Evolutionary conservation across 2,888 invertebrate species (phyloP), one percentile per base, ranked within the genome.

Genomic region (Argyresthia albistria): DNA sequence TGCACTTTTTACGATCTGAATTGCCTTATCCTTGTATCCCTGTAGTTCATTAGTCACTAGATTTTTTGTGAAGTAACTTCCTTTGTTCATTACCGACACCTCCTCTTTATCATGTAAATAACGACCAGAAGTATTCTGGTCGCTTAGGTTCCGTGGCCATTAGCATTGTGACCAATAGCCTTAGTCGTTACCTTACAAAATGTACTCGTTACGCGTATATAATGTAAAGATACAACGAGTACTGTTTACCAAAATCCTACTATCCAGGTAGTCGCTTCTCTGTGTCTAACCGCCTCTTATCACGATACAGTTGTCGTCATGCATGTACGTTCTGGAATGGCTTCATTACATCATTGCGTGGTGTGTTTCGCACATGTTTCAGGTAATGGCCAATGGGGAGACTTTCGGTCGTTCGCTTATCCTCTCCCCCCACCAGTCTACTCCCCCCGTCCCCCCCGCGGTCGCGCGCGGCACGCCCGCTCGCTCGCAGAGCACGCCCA

Each of bases 381-480:
- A 91, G 91, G 91, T 91, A 76, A 89, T 90, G 90, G 91, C 91
- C 84, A 90, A 90, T 82, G 89, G 89, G 80, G 90, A 90, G 88
- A 89, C 89, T 86, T 91, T 88, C 89, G 89, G 89, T 83, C 86
- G 88, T 87, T 89, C 89, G 88, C 88, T 86, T 89, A 88, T 88
- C 89, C 87, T 84, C 58, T 87, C 87, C 57, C 83, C 86, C 57
- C 81, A 70, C 61, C 76, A 77, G 54, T 84, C 67, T 72, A 87
- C 77, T 67, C 72, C 53, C 55, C 77, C 86, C 56, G 78, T 69
- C 66, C 69, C 73, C 57, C 65, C 73, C 62, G 57, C 64, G 54
- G 76, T 76, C 62, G 73, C 80, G 51, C 80, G 77, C 49, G 67
- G 73, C 56, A 77, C 81, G 55, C 78, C 83, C 55, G 78, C 70